Percentiles rank a stretch among this genome's conserved stretches.
These are phyloP conservation scores for Anorthoa munda DNA, from an alignment of 2,888 invertebrate species.

Conservation along the genomic window DNA sequence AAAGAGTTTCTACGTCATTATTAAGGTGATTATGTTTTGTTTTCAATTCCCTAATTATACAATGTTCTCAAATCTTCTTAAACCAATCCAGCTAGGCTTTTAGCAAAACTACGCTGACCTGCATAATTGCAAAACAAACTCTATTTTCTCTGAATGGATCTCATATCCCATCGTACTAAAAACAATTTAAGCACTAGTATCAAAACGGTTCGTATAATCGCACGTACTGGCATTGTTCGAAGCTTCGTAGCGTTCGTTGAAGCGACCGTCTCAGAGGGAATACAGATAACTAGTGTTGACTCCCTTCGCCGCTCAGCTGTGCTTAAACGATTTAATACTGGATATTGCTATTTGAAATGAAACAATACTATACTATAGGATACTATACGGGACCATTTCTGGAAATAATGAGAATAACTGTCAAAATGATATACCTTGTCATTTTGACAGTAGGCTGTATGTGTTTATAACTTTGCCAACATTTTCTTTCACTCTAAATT, in stretches of 20 bases:
- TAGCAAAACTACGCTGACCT: too few species aligned
- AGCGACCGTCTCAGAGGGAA: constrained; percentile 61
- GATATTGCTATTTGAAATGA: constrained; percentile 31
- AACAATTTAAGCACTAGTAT: constrained; percentile 23
- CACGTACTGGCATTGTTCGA: constrained; percentile 43
- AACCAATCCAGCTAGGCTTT: too few species aligned
- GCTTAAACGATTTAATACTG: constrained; percentile 42
- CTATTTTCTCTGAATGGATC: not conserved
- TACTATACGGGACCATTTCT: too few species aligned
- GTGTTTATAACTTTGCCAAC: not conserved
- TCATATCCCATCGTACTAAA: not conserved
- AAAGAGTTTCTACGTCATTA: not conserved
- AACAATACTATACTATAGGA: not conserved
- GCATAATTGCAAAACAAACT: too few species aligned
- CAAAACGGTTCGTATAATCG: constrained; percentile 49
- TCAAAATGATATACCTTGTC: too few species aligned
- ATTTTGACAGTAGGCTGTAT: constrained; percentile 6
- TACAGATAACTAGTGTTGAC: constrained; percentile 61
- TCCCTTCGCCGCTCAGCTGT: constrained; percentile 33
- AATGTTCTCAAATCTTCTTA: too few species aligned
- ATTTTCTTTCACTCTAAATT: constrained; percentile 15
- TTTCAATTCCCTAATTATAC: too few species aligned
- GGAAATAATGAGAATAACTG: too few species aligned
- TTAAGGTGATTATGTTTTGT: not conserved
- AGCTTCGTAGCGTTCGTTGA: constrained; percentile 59